These are phyloP conservation scores for Sialis lutaria DNA, from an alignment of 2,888 invertebrate genomes.

Conservation along the genomic window DNA sequence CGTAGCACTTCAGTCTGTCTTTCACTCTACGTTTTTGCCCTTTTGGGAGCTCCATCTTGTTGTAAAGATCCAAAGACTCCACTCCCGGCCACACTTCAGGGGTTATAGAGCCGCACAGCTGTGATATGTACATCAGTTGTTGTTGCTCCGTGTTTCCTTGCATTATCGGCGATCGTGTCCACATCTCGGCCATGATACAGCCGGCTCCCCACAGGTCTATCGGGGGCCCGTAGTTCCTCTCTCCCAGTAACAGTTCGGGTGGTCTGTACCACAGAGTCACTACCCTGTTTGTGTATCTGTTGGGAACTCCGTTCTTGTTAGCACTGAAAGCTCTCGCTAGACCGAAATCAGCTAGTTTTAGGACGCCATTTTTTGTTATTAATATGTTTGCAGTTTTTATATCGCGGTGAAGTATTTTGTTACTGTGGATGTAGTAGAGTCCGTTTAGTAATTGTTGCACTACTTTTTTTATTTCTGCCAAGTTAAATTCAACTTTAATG, in stretches of 20 bases:
- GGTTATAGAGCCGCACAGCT: slow-evolving; percentile 90
- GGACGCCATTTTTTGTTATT: slow-evolving; percentile 83
- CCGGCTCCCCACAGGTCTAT: slow-evolving; percentile 97
- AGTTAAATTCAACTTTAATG: slow-evolving; percentile 85
- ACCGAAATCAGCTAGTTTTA: slow-evolving; percentile 96
- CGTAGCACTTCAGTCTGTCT: slow-evolving; percentile 73
- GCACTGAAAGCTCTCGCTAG: slow-evolving; percentile 86
- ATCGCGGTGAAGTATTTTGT: slow-evolving; percentile 87
- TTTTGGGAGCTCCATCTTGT: slow-evolving; percentile 72
- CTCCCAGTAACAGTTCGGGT: slow-evolving; percentile 53
- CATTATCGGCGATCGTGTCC: slow-evolving; percentile 91
- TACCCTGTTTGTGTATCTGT: slow-evolving; percentile 92
- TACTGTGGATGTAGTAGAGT: slow-evolving; percentile 90
- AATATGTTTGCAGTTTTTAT: slow-evolving; percentile 99
- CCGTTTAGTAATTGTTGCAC: slow-evolving; percentile 76
- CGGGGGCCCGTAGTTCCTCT: slow-evolving; percentile 89
- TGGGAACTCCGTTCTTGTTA: slow-evolving; percentile 68
- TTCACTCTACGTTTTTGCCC: slow-evolving; percentile 74
- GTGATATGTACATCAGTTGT: slow-evolving; percentile 85
- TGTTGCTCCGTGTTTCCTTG: slow-evolving; percentile 94
- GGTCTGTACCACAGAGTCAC: slow-evolving; percentile 92
- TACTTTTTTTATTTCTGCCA: slow-evolving; percentile 93
- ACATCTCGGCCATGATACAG: slow-evolving; percentile 99
- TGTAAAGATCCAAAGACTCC: slow-evolving; percentile 72
- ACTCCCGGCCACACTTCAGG: slow-evolving; percentile 90